phyloP scores from a whole-genome alignment of 2,888 invertebrate genomes.

The Zaprionus bogoriensis region DNA sequence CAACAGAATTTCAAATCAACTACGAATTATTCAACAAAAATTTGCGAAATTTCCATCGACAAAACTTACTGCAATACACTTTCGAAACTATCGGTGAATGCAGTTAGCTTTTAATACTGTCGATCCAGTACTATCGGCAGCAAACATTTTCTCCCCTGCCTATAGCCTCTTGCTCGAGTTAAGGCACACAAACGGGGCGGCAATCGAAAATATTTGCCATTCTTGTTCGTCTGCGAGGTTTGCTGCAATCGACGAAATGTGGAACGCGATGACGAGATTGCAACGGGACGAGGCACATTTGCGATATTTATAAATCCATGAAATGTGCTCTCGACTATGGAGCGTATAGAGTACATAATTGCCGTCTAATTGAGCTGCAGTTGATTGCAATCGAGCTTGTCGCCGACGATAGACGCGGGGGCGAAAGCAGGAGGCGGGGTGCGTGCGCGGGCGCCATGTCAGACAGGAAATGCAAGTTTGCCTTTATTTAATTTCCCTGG shows the following conservation, averaged over 20 bases:
- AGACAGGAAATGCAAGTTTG: constrained; percentile 56
- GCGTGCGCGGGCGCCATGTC: neutral
- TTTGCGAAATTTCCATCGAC: too few relatives aligned
- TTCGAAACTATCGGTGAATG: too few relatives aligned
- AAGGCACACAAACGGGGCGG: too few relatives aligned
- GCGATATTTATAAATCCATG: constrained; percentile 16
- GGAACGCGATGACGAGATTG: neutral
- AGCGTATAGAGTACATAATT: constrained; percentile 9
- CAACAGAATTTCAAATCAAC: too few relatives aligned
- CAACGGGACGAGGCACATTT: constrained; percentile 13
- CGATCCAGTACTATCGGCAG: too few relatives aligned
- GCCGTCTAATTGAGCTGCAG: constrained; percentile 20
- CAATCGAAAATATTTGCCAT: neutral
- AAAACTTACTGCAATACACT: too few relatives aligned
- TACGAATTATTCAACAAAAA: too few relatives aligned
- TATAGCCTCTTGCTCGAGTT: too few relatives aligned
- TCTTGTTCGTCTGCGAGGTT: neutral
- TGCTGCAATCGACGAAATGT: neutral
- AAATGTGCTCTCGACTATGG: neutral
- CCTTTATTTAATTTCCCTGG: constrained; percentile 62
- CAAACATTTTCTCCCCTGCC: too few relatives aligned
- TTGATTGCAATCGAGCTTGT: constrained; percentile 3
- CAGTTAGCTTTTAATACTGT: too few relatives aligned
- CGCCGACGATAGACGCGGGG: neutral
- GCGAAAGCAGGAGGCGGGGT: neutral